Evolutionary conservation across 2,797 vertebrate species (phyloP).

Genomic region (Apogon hyalosoma): DNA sequence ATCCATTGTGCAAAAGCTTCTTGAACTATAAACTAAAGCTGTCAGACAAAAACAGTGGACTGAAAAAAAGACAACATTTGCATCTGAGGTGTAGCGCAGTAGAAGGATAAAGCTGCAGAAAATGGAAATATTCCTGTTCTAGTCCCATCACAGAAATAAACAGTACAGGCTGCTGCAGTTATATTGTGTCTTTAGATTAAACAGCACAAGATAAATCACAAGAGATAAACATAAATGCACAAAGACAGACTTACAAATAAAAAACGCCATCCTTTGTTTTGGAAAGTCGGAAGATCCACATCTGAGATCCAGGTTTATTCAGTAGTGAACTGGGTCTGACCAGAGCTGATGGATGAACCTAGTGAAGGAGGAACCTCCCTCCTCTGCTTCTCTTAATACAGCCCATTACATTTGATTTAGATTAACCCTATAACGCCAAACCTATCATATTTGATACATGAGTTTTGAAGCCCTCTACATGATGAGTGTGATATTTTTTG

Average conservation of each 20-base stretch:
- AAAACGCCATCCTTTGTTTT: constrained; percentile 77
- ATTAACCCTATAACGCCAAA: not conserved
- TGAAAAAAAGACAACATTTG: too few species aligned
- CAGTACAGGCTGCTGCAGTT: too few species aligned
- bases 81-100: too few species aligned
- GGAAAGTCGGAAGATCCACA: constrained; percentile 74
- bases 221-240: constrained; percentile 17
- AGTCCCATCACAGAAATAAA: too few species aligned
- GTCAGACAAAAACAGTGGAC: too few species aligned
- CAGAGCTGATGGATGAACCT: constrained; percentile 44
- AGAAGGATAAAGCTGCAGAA: too few species aligned
- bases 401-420: constrained; percentile 1
- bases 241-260: constrained; percentile 75
- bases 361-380: constrained; percentile 54
- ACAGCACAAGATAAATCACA: not conserved
- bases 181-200: not conserved
- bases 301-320: constrained; percentile 52
- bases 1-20: too few species aligned
- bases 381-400: constrained; percentile 42
- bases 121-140: too few species aligned
- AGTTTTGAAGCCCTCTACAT: too few species aligned
- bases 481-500: too few species aligned
- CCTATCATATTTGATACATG: too few species aligned
- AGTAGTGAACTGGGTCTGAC: constrained; percentile 50
- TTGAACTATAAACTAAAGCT: too few species aligned